Evolutionary conservation across 1,140 invertebrate genomes (phyloP).

Genomic region (Cepaea nemoralis): DNA sequence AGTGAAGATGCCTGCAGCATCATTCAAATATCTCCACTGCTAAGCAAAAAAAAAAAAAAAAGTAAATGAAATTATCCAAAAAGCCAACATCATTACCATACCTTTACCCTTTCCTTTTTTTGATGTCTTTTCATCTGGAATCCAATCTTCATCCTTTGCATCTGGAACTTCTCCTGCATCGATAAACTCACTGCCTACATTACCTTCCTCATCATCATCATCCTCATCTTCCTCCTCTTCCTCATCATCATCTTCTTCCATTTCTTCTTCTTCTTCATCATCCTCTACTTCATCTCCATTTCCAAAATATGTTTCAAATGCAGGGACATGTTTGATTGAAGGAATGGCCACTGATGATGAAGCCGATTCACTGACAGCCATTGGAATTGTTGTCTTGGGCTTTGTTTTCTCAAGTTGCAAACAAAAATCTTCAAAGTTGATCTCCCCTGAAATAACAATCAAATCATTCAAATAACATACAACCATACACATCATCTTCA

Average conservation of each 20-base stretch:
- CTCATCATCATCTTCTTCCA: slow-evolving; percentile 13
- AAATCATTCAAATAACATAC: too few species aligned
- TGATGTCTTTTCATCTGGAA: neutral
- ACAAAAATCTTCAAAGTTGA: slow-evolving; percentile 37
- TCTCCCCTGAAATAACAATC: neutral
- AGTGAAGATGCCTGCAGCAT: too few species aligned
- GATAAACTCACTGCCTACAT: slow-evolving; percentile 3
- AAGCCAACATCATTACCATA: neutral
- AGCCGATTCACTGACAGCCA: neutral
- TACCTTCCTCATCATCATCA: neutral
- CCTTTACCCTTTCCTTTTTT: slow-evolving; percentile 3
- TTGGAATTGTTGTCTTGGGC: neutral
- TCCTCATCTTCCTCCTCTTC: slow-evolving; percentile 9
- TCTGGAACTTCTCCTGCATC: slow-evolving; percentile 16
- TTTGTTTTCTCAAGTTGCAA: slow-evolving; percentile 16
- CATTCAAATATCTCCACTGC: too few species aligned
- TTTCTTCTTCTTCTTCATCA: slow-evolving; percentile 14
- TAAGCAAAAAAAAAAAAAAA: too few species aligned
- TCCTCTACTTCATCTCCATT: neutral
- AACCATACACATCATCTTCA: too few species aligned
- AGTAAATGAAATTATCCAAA: too few species aligned
- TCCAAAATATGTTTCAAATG: slow-evolving; percentile 23
- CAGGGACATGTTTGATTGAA: neutral
- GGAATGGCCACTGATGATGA: neutral
- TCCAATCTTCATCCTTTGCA: slow-evolving; percentile 22